Evolutionary conservation across 2,888 invertebrate species (phyloP).

Genomic region (Eilema depressum): DNA sequence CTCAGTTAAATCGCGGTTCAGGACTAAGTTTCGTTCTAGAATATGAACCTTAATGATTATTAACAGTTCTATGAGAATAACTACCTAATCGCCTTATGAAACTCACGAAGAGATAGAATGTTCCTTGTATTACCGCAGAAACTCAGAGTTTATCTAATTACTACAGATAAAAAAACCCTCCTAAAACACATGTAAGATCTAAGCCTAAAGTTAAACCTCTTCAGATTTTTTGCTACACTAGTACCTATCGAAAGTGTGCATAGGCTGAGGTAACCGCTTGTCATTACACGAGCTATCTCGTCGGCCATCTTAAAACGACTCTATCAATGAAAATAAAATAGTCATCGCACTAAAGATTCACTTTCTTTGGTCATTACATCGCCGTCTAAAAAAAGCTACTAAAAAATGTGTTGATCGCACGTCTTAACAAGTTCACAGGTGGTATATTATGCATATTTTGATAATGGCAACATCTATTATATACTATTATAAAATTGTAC

Average conservation of each 20-base stretch:
- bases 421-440: not conserved
- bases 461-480: not conserved
- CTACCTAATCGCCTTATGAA: too few species aligned
- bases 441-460: not conserved
- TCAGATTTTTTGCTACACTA: not conserved
- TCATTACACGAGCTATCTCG: not conserved
- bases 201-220: not conserved
- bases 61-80: too few species aligned
- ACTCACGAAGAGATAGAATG: not conserved
- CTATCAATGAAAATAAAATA: not conserved
- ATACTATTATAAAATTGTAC: not conserved
- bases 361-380: not conserved
- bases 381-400: not conserved
- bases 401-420: not conserved
- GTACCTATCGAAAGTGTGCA: not conserved
- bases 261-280: not conserved
- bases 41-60: too few species aligned
- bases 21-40: too few species aligned
- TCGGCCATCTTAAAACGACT: not conserved
- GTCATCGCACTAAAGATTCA: slow-evolving; percentile 1
- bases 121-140: not conserved
- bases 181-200: not conserved
- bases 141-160: not conserved
- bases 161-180: too few species aligned
- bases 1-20: too few species aligned